Conservation (phyloP, 2,888 invertebrate genomes). For the Gymnosoma rotundatum region DNA sequence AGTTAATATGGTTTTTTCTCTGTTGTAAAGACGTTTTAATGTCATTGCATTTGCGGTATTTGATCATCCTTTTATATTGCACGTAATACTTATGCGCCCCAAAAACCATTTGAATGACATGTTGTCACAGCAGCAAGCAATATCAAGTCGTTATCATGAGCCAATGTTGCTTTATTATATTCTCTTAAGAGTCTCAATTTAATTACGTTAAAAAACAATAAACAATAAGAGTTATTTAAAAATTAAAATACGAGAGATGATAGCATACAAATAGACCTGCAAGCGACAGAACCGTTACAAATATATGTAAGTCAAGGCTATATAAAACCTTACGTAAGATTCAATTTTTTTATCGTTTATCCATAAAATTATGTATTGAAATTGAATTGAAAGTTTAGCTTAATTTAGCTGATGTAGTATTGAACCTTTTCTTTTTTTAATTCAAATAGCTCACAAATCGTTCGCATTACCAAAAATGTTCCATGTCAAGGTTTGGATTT, state of each 20-base stretch:
- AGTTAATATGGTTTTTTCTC: slow-evolving; percentile 4
- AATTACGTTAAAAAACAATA: slow-evolving; percentile 11
- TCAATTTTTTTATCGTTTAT: no score
- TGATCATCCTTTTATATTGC: slow-evolving; percentile 44
- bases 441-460: no score
- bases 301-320: no score
- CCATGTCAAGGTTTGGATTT: no score
- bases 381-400: no score
- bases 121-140: slow-evolving; percentile 42
- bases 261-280: neutral
- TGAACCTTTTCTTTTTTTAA: no score
- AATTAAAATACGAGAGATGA: neutral
- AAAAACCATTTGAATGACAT: slow-evolving; percentile 51
- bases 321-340: no score
- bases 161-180: slow-evolving; percentile 5
- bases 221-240: slow-evolving; percentile 28
- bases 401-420: no score
- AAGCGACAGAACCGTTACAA: no score
- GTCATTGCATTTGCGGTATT: slow-evolving; percentile 31
- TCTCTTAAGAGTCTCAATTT: slow-evolving; percentile 1
- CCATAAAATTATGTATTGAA: no score
- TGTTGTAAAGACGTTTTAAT: slow-evolving; percentile 26
- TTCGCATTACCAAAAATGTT: no score
- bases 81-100: slow-evolving; percentile 17
- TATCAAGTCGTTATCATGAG: slow-evolving; percentile 39